Evolutionary conservation across 2,797 vertebrate species (phyloP), one percentile per base, ranked within the genome.

Genomic region (Melopsittacus undulatus): DNA sequence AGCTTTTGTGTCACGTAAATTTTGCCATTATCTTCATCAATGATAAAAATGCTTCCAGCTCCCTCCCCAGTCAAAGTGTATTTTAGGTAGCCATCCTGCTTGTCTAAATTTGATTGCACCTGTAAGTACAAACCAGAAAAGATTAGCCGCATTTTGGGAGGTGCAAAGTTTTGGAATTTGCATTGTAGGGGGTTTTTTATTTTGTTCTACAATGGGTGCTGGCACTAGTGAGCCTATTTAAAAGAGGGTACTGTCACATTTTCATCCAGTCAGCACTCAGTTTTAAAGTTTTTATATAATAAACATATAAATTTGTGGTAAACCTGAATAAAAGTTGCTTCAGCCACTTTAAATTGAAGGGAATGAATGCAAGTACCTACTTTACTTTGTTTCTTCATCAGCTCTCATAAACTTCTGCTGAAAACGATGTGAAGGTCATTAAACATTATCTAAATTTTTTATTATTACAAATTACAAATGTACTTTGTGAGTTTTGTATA

Each of bases 61-160:
- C 98, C 99, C 89, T 98, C 98, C 70, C 98, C 99, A 26, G 98
- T 97, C 86, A 99, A 97, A 85, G 98, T 91, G 79, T 99, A 99
- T 94, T 97, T 93, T 91, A 99, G 98, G 45, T 84, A 97, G 57
- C 85, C 97, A 86, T 98, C 97, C 8, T 98, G 97, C 42, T 97
- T 98, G 95, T 99, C 98, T 63, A 98, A 98, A 93, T 99, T 98
- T 9, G 99, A 98, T 97, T 97, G 98, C 42, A 99, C 84, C 99
- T 99, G 94, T 62, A 97, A 94, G 64, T 34, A 64, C 7, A 95
- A 92, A 90, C 70, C 66, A 48, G 16, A 43, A 87, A 38, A 38
- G 91, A 56, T 45, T 48, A 78, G 21, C 51, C 16, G 45, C 2
- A 38, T 15, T 85, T 61, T 30, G 6, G 2, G 10, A 67, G 22